Base-by-base conservation (phyloP, 2,797 vertebrate genomes). In the Tangara arthus region DNA sequence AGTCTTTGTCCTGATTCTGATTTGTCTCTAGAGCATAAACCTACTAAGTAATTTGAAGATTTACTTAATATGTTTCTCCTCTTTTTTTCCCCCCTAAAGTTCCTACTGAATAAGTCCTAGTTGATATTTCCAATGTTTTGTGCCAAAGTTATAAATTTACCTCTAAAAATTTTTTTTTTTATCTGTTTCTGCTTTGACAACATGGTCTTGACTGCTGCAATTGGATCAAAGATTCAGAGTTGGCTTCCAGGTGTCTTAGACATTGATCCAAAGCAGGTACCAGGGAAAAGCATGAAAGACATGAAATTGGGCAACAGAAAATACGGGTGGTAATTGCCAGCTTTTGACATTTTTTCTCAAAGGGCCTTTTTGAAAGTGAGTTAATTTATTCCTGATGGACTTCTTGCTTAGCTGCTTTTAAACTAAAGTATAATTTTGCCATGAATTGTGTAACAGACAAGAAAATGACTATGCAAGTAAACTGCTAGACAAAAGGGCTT, bases 71-170 rank as follows among this genome's bases (percentile, higher is more conserved):
- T 6, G 32, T 53, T 65, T 68, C 14, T n/a, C 13, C 1, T 63
- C 32, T 7, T 52, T 28, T 15, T 6, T 12, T 2, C 15, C 12
- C 2, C 0, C 0, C 2, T 9, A 15, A 57, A 50, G 8, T 20
- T 2, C 17, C 10, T 42, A 47, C 6, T 70, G 44, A 64, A 0
- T 47, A 77, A 78, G 17, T 39, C 30, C 7, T 53, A 53, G 16
- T 24, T 20, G 37, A 9, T 22, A 72, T 15, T 69, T 57, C 12
- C 9, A 60, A 56, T 42, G 23, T 35, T 66, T 66, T 64, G 9
- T 57, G 37, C 20, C 18, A 8, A 69, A 72, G 41, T 24, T 61
- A 35, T 30, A 52, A 65, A 39, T 15, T 55, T 30, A 52, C 11
- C 24, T 66, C n/a, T 8, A 49, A n/a, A n/a, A n/a, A n/a, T n/a